phyloP scores from a whole-genome alignment of 2,888 invertebrate species.

The Stegophylla sp. region DNA sequence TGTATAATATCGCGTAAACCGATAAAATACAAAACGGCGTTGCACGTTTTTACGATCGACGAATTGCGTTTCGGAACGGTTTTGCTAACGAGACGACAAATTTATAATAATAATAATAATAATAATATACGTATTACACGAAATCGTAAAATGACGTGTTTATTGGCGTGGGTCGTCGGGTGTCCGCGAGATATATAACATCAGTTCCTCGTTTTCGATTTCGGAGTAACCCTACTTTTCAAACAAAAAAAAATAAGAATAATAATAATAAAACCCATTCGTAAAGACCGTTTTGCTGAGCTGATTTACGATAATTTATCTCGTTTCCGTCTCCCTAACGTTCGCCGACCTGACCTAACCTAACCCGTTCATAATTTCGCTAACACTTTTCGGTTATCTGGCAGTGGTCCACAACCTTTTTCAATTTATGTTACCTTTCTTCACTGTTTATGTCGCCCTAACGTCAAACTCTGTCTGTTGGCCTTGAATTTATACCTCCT shows the following conservation, averaged over 20 bases:
- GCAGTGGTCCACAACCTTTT: too few relatives aligned
- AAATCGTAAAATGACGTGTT: constrained; percentile 50
- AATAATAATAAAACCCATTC: too few relatives aligned
- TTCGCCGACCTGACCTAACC: too few relatives aligned
- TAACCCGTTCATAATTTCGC: too few relatives aligned
- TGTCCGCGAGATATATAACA: constrained; percentile 16
- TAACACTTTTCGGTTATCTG: too few relatives aligned
- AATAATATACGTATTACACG: constrained; percentile 32
- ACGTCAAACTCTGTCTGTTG: too few relatives aligned
- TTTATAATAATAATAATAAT: too few relatives aligned
- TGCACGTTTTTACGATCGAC: constrained; percentile 39
- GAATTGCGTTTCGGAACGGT: constrained; percentile 28
- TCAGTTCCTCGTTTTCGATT: background rate
- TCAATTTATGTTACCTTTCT: too few relatives aligned
- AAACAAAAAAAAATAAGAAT: background rate
- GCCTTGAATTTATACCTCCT: too few relatives aligned
- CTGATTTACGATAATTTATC: constrained; percentile 1
- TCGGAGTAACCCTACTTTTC: background rate
- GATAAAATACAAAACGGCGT: background rate
- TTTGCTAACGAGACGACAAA: constrained; percentile 33
- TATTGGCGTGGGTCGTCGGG: constrained; percentile 47
- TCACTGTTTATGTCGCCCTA: too few relatives aligned
- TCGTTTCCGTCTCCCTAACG: background rate
- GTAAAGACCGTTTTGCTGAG: too few relatives aligned
- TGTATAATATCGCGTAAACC: too few relatives aligned